A percentile compares a stretch with the other conserved stretches of the same genome.
These are phyloP conservation scores for Psophia crepitans DNA, from an alignment of 2,113 vertebrate species.

Conservation along the genomic window DNA sequence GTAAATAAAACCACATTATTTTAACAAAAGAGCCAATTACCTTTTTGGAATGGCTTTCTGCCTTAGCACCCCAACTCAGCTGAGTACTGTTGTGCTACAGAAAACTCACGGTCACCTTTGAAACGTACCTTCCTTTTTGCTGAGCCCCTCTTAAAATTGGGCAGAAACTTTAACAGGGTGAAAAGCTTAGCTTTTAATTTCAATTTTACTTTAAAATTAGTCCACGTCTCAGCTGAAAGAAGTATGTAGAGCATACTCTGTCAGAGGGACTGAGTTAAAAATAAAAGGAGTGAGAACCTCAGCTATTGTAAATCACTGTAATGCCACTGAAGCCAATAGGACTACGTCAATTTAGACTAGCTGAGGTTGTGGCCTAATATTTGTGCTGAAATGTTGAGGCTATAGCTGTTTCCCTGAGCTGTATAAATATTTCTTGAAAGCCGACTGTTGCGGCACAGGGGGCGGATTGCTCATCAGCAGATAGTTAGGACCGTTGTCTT, in stretches of 20 bases:
- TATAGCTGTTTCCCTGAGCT: neutral
- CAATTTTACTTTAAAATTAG: neutral
- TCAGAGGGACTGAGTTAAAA: neutral
- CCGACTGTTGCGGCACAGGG: neutral
- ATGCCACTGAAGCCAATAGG: conserved; percentile 11
- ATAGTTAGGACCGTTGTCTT: neutral
- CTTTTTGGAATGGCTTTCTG: neutral
- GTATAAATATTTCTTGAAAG: conserved; percentile 44
- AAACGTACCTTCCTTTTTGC: neutral
- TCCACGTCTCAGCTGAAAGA: neutral
- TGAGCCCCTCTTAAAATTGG: neutral
- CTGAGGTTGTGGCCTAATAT: conserved; percentile 37
- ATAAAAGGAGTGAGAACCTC: neutral
- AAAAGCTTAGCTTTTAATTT: neutral
- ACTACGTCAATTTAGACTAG: neutral
- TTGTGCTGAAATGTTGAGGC: conserved; percentile 34
- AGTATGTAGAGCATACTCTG: neutral
- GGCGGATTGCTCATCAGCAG: neutral
- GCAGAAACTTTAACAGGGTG: neutral
- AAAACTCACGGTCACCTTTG: neutral
- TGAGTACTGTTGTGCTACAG: neutral
- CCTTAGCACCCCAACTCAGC: neutral
- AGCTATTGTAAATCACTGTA: conserved; percentile 15
- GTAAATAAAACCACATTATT: too few relatives aligned
- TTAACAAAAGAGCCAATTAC: neutral